Conservation (phyloP, 2,797 vertebrate genomes). For the Tiaroga cobitis region DNA sequence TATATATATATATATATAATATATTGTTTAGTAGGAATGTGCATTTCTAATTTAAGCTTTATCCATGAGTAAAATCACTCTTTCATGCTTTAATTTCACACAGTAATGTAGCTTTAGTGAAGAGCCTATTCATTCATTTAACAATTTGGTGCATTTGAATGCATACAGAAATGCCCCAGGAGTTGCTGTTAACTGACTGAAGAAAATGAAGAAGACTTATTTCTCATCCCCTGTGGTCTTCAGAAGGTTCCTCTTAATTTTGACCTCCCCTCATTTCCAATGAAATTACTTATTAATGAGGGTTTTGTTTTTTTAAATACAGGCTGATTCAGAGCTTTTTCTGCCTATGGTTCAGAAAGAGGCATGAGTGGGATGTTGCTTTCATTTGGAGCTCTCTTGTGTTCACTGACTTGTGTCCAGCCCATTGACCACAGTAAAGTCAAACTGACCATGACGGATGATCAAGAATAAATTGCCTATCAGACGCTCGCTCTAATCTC, state of each 20-base stretch:
- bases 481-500: not conserved
- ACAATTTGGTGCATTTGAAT: slow-evolving; percentile 1
- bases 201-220: slow-evolving; percentile 8
- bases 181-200: slow-evolving; percentile 8
- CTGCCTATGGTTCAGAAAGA: not conserved
- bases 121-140: not conserved
- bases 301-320: slow-evolving; percentile 31
- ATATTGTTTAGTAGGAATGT: not conserved
- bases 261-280: slow-evolving; percentile 36
- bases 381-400: not conserved
- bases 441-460: slow-evolving; percentile 15
- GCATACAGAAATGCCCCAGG: slow-evolving; percentile 15
- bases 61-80: not conserved
- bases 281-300: slow-evolving; percentile 42
- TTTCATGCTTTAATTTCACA: slow-evolving; percentile 1
- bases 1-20: too few species aligned
- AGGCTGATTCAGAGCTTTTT: slow-evolving; percentile 22
- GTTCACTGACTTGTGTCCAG: not conserved
- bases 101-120: not conserved
- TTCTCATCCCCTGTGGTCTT: slow-evolving; percentile 26
- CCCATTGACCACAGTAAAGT: slow-evolving; percentile 13
- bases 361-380: not conserved
- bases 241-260: slow-evolving; percentile 29
- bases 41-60: not conserved
- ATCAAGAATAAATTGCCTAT: slow-evolving; percentile 36